Percentiles rank a stretch among this genome's conserved stretches.
Conservation (phyloP, 2,113 vertebrate species). For the Misgurnus mizolepis region DNA sequence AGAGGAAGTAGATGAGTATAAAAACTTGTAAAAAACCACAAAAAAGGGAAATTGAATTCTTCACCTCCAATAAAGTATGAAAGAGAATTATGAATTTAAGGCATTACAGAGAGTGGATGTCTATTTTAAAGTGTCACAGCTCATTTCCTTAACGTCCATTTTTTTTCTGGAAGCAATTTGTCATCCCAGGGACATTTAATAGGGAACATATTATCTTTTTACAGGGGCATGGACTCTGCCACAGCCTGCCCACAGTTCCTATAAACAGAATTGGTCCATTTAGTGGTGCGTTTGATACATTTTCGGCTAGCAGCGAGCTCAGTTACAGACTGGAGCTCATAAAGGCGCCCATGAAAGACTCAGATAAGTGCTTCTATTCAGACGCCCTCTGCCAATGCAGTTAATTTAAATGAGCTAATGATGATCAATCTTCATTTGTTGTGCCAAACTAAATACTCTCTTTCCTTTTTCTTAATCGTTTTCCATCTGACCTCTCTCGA, state of each 20-base stretch:
- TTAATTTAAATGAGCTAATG: constrained; percentile 55
- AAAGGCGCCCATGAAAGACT: constrained; percentile 53
- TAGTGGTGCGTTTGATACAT: constrained; percentile 67
- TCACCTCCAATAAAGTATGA: constrained; percentile 32
- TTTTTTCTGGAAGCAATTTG: constrained; percentile 77
- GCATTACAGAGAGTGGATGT: constrained; percentile 59
- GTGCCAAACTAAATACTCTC: constrained; percentile 57
- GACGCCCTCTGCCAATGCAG: constrained; percentile 41
- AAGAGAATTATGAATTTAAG: constrained; percentile 66
- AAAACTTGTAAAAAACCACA: neutral
- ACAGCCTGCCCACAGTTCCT: constrained; percentile 73
- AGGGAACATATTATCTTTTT: constrained; percentile 78
- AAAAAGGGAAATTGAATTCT: neutral
- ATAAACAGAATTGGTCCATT: constrained; percentile 77
- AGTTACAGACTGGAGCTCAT: constrained; percentile 59
- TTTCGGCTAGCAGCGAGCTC: constrained; percentile 61
- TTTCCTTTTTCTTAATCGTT: constrained; percentile 54
- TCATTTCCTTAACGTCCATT: constrained; percentile 66
- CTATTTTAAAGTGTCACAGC: constrained; percentile 69
- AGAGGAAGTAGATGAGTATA: constrained; percentile 7
- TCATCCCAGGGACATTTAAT: constrained; percentile 79
- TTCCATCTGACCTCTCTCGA: constrained; percentile 60
- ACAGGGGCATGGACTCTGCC: constrained; percentile 76
- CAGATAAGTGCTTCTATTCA: constrained; percentile 57
- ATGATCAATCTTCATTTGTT: constrained; percentile 66